Evolutionary conservation across 2,888 invertebrate species (phyloP).

Genomic region (Stenotaenia linearis): DNA sequence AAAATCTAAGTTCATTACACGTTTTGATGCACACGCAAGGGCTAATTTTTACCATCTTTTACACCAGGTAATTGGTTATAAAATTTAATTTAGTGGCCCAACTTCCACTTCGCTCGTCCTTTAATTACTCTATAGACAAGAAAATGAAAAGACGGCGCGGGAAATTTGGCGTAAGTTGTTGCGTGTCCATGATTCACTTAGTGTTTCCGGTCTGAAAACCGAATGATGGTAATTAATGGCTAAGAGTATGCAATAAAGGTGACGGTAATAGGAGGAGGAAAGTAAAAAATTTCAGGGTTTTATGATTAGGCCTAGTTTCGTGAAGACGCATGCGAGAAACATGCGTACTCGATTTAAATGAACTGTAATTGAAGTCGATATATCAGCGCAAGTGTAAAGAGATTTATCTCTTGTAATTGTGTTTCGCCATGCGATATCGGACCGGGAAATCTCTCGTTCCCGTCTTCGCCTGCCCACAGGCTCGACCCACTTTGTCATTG

Average conservation of each 20-base stretch:
- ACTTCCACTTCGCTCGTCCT: not conserved
- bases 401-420: not conserved
- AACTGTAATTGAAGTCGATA: not conserved
- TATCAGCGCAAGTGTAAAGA: not conserved
- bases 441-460: not conserved
- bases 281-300: not conserved
- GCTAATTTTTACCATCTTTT: not conserved
- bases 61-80: not conserved
- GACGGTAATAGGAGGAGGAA: not conserved
- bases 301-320: not conserved
- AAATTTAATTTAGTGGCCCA: not conserved
- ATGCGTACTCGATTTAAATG: not conserved
- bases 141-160: not conserved
- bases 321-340: not conserved
- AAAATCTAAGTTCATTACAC: not conserved
- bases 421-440: not conserved
- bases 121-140: not conserved
- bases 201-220: not conserved
- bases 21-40: not conserved
- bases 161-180: not conserved
- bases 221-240: conserved; percentile 2
- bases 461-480: not conserved
- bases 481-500: not conserved
- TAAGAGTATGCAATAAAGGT: not conserved
- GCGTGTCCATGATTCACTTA: conserved; percentile 17